These are phyloP conservation scores for Octopus bimaculoides DNA, from an alignment of 1,140 invertebrate species.

Conservation along the genomic window DNA sequence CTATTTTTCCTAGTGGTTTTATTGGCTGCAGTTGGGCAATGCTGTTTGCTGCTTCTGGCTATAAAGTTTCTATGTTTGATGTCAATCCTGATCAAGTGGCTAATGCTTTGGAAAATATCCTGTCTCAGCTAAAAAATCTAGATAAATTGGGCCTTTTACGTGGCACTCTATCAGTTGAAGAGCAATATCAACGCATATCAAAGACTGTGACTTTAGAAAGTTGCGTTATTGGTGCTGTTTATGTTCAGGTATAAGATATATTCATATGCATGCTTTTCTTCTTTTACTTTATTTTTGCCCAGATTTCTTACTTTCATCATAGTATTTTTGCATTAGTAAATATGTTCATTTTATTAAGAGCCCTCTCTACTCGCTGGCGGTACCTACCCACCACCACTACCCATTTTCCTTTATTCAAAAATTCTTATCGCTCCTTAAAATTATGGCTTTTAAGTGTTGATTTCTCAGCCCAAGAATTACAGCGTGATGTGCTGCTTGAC, in stretches of 20 bases:
- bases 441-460: too few species aligned
- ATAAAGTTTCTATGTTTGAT: conserved; percentile 81
- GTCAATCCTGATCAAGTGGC: conserved; percentile 73
- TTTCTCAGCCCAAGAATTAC: too few species aligned
- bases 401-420: too few species aligned
- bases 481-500: too few species aligned
- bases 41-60: conserved; percentile 68
- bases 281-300: too few species aligned
- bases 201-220: conserved; percentile 44
- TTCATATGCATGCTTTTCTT: too few species aligned
- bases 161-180: conserved; percentile 68
- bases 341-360: too few species aligned
- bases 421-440: too few species aligned
- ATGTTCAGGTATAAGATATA: conserved; percentile 33
- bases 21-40: conserved; percentile 45
- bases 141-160: conserved; percentile 67
- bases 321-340: too few species aligned
- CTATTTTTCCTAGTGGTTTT: conserved; percentile 35
- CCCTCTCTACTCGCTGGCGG: too few species aligned
- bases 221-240: conserved; percentile 59
- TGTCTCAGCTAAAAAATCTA: conserved; percentile 70
- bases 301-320: too few species aligned
- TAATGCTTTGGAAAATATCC: conserved; percentile 69
- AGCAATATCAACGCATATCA: conserved; percentile 75
- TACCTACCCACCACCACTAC: too few species aligned